Conservation (phyloP, 2,888 invertebrate species). For the Epinotia brunnichana region DNA sequence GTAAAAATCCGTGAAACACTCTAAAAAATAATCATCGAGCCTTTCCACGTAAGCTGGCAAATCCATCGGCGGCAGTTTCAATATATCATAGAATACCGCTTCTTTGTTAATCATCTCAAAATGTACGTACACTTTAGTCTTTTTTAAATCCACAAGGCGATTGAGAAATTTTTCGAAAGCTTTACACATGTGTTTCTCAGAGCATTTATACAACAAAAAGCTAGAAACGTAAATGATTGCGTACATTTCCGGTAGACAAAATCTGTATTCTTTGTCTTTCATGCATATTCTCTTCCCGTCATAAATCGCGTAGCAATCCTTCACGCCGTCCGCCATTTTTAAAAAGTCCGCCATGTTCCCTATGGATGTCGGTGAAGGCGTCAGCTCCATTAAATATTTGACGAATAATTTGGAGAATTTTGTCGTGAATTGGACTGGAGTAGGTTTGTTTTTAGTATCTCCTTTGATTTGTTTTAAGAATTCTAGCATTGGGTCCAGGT, state of each 20-base stretch:
- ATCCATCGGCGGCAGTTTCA: conserved; percentile 5
- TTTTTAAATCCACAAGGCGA: conserved; percentile 4
- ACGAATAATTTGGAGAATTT: conserved; percentile 14
- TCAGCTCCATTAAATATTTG: conserved; percentile 20
- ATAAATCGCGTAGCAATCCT: neutral
- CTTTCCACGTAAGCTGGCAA: conserved; percentile 9
- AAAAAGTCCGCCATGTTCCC: conserved; percentile 27
- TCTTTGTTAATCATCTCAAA: conserved; percentile 12
- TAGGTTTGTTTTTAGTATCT: conserved; percentile 15
- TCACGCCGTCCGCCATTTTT: conserved; percentile 17
- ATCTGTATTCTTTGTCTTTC: conserved; percentile 12
- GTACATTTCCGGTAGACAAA: conserved; percentile 6
- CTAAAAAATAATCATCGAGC: conserved; percentile 9
- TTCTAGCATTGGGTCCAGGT: conserved; percentile 11
- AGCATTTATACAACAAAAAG: conserved; percentile 25
- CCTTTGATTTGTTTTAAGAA: neutral
- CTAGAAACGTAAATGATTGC: conserved; percentile 22
- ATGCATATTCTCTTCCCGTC: neutral
- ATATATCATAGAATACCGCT: conserved; percentile 3
- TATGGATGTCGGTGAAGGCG: conserved; percentile 18
- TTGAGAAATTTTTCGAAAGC: neutral
- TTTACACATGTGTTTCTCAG: conserved; percentile 1
- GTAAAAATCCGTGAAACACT: neutral
- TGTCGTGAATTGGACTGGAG: conserved; percentile 2
- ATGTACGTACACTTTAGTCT: conserved; percentile 9